Evolutionary conservation across 2,797 vertebrate genomes (phyloP), one percentile per base, ranked within the genome.

Genomic region (Pithecia hirsuta): DNA sequence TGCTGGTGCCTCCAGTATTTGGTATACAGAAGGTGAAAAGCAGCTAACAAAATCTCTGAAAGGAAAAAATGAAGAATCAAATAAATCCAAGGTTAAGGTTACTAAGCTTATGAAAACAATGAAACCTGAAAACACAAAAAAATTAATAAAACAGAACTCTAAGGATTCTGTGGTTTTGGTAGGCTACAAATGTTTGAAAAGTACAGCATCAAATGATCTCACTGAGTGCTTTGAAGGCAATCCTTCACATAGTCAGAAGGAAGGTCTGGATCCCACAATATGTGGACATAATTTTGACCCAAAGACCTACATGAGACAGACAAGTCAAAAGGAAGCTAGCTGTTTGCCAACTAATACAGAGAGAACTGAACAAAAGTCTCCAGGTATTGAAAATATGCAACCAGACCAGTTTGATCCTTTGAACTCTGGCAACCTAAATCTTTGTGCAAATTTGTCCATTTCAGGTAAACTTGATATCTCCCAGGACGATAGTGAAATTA

Each of bases 161-260:
- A 99, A 99, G 97, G 99, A 99, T 98, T 99, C 99, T 72, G 99
- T 99, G 82, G 99, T 99, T 97, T 99, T 99, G 97, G 99, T 99
- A 97, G 99, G 99, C 97, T 99, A 99, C 98, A 99, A 99, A 98
- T 99, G 99, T 99, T 99, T 99, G 98, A 99, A 99, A 99, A 99
- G 98, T 97, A 98, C 99, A 93, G 98, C 98, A 96, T 94, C 98
- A 94, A 99, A 99, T 97, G 98, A 99, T 93, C 98, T 98, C 88
- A 98, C 98, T 98, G 99, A 99, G 98, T 99, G 98, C 97, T 99
- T 99, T 97, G 99, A 99, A 98, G 98, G 98, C 41, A 98, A 98
- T 95, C 97, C 98, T 98, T 98, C 98, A 10, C 97, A 96, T 97
- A 99, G 97, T 97, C 98, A 98, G 97, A 99, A 99, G 0, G 99